These are phyloP conservation scores for Leptarthrus brevirostris DNA, from an alignment of 2,888 invertebrate genomes.

Conservation along the genomic window DNA sequence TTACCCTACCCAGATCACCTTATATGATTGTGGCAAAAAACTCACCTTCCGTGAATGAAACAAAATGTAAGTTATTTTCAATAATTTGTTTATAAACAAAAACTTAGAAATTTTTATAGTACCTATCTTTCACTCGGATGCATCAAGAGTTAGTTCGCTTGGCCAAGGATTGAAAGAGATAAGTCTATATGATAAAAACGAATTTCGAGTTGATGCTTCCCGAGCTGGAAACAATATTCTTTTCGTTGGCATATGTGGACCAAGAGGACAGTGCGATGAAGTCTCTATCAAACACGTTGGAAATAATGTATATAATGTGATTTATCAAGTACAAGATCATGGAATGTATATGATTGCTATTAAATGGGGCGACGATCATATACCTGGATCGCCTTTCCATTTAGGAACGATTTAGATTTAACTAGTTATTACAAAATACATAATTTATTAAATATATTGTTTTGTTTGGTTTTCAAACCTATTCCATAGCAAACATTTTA, in stretches of 20 bases:
- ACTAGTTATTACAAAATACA: too few species aligned
- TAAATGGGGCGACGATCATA: slow-evolving; percentile 97
- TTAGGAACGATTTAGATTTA: slow-evolving; percentile 56
- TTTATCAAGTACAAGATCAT: slow-evolving; percentile 88
- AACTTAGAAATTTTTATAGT: too few species aligned
- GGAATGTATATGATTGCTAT: slow-evolving; percentile 94
- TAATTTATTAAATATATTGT: too few species aligned
- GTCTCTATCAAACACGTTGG: slow-evolving; percentile 92
- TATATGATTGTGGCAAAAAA: slow-evolving; percentile 60
- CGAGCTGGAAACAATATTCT: slow-evolving; percentile 86
- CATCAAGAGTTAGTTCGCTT: slow-evolving; percentile 60
- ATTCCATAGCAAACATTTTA: too few species aligned
- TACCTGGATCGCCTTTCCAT: slow-evolving; percentile 91
- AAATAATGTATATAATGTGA: slow-evolving; percentile 88
- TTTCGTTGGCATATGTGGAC: slow-evolving; percentile 94
- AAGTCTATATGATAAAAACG: slow-evolving; percentile 62
- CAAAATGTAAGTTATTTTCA: not conserved
- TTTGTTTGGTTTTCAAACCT: too few species aligned
- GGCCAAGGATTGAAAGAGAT: slow-evolving; percentile 62
- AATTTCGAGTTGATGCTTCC: slow-evolving; percentile 64
- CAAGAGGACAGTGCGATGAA: slow-evolving; percentile 96
- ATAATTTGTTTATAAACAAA: not conserved
- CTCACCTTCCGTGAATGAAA: slow-evolving; percentile 50
- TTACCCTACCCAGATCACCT: slow-evolving; percentile 62
- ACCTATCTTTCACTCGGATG: slow-evolving; percentile 61